phyloP scores from a whole-genome alignment of 2,113 vertebrate species.

The Prochilodus magdalenae region DNA sequence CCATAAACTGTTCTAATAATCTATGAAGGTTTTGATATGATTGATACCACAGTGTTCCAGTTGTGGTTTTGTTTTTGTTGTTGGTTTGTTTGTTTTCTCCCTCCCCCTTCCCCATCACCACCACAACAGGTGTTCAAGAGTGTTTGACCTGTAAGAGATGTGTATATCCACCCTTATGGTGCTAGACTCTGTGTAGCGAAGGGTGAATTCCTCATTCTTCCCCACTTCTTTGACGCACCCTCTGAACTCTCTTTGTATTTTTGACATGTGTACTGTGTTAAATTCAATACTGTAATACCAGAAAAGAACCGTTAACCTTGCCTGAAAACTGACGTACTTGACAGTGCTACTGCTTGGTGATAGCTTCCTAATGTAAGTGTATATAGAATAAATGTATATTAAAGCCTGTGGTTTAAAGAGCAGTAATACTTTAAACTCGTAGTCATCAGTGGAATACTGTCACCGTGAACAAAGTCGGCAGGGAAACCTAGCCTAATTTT shows the following conservation, averaged over 20 bases:
- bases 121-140: neutral
- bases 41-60: neutral
- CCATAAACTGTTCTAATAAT: too few species aligned
- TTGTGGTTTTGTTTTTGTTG: neutral
- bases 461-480: slow-evolving; percentile 49
- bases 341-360: slow-evolving; percentile 54
- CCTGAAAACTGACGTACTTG: slow-evolving; percentile 57
- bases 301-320: slow-evolving; percentile 43
- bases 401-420: slow-evolving; percentile 56
- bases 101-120: neutral
- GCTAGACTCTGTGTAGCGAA: slow-evolving; percentile 37
- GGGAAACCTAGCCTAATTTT: slow-evolving; percentile 36
- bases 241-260: slow-evolving; percentile 24
- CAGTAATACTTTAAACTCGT: slow-evolving; percentile 50
- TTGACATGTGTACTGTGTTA: slow-evolving; percentile 44
- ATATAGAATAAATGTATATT: slow-evolving; percentile 59
- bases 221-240: neutral
- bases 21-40: neutral
- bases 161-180: slow-evolving; percentile 36
- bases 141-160: slow-evolving; percentile 2
- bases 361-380: slow-evolving; percentile 59
- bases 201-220: slow-evolving; percentile 5
- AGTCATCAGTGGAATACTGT: slow-evolving; percentile 42
- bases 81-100: neutral
- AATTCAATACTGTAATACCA: slow-evolving; percentile 50